These are phyloP conservation scores for Malurus melanocephalus DNA, from an alignment of 2,113 vertebrate species.

Conservation along the genomic window DNA sequence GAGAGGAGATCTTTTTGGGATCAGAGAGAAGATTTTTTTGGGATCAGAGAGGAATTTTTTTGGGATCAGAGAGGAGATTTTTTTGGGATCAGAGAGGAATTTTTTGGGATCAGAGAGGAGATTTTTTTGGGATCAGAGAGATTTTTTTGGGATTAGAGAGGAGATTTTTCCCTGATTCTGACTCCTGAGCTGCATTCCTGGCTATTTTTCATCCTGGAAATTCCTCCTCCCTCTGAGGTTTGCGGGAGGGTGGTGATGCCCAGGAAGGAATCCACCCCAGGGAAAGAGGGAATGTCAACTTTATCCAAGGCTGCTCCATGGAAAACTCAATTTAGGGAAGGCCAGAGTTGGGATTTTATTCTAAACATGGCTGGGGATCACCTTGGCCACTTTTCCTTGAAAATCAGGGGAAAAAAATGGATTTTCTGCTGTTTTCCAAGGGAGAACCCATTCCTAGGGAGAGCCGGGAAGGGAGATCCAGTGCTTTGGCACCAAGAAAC, in stretches of 20 bases:
- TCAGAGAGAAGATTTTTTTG: no score
- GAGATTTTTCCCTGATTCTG: neutral
- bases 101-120: neutral
- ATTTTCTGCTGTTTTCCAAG: neutral
- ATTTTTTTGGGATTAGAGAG: neutral
- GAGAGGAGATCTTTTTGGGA: no score
- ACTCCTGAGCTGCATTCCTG: fast-evolving
- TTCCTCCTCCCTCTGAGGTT: fast-evolving
- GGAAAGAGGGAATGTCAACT: neutral
- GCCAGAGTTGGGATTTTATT: neutral
- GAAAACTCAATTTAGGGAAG: neutral
- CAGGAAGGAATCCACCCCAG: neutral
- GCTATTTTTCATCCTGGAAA: fast-evolving
- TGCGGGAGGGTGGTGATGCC: fast-evolving
- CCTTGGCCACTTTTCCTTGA: neutral
- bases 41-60: no score
- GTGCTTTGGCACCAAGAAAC: fast-evolving
- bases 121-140: no score
- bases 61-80: no score
- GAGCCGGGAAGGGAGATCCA: fast-evolving
- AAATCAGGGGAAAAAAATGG: neutral
- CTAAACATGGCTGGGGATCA: neutral
- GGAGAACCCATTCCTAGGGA: neutral
- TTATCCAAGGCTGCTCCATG: neutral
- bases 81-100: neutral